Evolutionary conservation across 2,888 invertebrate species (phyloP).

Genomic region (Orgyia antiqua): DNA sequence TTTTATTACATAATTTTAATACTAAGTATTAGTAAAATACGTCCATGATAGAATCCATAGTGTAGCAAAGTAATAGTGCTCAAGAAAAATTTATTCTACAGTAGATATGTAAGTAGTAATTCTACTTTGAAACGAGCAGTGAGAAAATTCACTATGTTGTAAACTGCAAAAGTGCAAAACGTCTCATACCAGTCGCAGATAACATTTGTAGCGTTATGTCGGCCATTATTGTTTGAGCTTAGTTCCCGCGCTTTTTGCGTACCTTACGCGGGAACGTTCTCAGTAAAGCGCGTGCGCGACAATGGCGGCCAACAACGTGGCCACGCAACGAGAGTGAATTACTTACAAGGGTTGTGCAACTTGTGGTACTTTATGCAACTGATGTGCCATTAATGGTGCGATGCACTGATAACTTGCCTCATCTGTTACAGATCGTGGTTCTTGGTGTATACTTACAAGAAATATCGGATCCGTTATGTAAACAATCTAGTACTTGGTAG

Average conservation of each 20-base stretch:
- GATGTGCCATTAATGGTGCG: constrained; percentile 64
- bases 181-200: constrained; percentile 41
- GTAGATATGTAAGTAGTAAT: constrained; percentile 14
- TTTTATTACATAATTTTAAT: too few species aligned
- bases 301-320: constrained; percentile 51
- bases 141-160: constrained; percentile 64
- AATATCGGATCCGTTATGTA: too few species aligned
- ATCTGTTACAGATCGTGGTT: constrained; percentile 38
- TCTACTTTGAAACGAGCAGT: constrained; percentile 39
- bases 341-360: constrained; percentile 60
- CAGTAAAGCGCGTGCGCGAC: constrained; percentile 71
- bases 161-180: constrained; percentile 33
- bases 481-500: too few species aligned
- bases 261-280: constrained; percentile 73
- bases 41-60: too few species aligned
- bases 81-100: too few species aligned
- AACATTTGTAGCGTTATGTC: constrained; percentile 73
- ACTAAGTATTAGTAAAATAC: too few species aligned
- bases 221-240: constrained; percentile 64
- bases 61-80: too few species aligned
- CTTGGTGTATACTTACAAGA: constrained; percentile 29
- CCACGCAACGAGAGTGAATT: constrained; percentile 69
- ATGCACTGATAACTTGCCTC: constrained; percentile 52
- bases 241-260: constrained; percentile 75
- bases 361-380: constrained; percentile 56